phyloP scores from a whole-genome alignment of 2,113 vertebrate genomes.

The Laticauda colubrina region DNA sequence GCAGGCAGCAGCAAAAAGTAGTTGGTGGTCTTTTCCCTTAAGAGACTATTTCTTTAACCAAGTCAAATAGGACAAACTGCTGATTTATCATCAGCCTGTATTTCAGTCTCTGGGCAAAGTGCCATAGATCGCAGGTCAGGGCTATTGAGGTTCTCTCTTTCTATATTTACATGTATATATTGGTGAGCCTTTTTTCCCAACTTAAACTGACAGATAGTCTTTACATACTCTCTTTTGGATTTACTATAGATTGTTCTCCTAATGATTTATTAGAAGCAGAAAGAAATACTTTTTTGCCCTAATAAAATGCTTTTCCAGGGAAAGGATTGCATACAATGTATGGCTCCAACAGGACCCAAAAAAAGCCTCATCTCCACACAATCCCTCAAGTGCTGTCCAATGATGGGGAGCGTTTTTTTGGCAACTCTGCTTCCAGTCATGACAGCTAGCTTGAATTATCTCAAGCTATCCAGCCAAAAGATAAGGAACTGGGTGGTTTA shows the following conservation, averaged over 20 bases:
- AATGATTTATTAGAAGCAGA: conserved; percentile 11
- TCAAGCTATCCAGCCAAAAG: background rate
- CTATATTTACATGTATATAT: conserved; percentile 13
- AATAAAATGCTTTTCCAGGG: background rate
- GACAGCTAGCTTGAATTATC: background rate
- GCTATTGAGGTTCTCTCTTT: conserved; percentile 26
- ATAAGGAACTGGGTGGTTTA: background rate
- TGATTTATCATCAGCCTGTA: conserved; percentile 52
- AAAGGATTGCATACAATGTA: background rate
- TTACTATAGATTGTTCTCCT: background rate
- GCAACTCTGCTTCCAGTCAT: background rate
- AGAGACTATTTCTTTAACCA: conserved; percentile 41
- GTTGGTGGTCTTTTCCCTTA: conserved; percentile 46
- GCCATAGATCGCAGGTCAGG: conserved; percentile 47
- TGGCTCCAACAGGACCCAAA: background rate
- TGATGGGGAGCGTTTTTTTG: background rate
- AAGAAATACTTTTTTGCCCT: background rate
- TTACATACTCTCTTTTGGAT: background rate
- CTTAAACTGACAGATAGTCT: conserved; percentile 27
- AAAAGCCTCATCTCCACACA: background rate
- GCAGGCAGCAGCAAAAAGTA: conserved; percentile 14
- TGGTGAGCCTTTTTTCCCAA: background rate
- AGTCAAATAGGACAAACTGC: conserved; percentile 49
- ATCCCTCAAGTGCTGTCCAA: background rate
- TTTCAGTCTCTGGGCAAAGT: conserved; percentile 52